Base-by-base conservation (phyloP, 2,888 invertebrate genomes). In the Phyllotreta cruciferae region DNA sequence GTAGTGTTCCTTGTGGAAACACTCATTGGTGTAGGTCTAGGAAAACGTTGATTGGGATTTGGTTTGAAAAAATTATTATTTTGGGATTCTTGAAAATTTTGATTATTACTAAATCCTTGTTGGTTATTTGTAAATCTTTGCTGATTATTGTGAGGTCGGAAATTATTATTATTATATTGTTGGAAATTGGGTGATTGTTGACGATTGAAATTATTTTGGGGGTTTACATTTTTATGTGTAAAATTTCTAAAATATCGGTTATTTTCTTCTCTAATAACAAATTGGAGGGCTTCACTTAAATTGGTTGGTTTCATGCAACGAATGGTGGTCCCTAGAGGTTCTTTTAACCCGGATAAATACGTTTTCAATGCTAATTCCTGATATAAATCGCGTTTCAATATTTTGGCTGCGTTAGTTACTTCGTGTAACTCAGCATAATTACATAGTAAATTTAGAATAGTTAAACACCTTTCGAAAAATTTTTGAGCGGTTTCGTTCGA, bases 401-500 rank as follows among this genome's bases (percentile, higher is more conserved):
- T 10, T 49, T 49, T 49, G 6, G 42, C 37, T 11, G 9, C 52
- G 8, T 52, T 49, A 35, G 38, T 45, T 2, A 11, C 35, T 64
- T 64, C 62, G 50, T 67, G 60, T 13, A 36, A 11, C 36, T 61
- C 34, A 6, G 64, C 41, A 63, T 55, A 64, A 24, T 41, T 39
- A 62, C 64, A 64, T 39, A 62, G 9, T 3, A 55, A 39, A 55
- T 69, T 66, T 6, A 66, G 24, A 10, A 62, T 61, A 39, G 66
- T 35, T 38, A 58, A 42, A 50, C 38, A 38, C 36, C 64, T 24
- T 34, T 69, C 64, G 47, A 57, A 66, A 54, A 67, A 69, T 55
- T 69, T 57, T 62, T 69, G 64, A 11, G 66, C 64, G 42, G 47
- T 64, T 57, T 69, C 69, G 41, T 58, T 50, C 11, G 53, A 13